Percentiles rank a stretch among this genome's conserved stretches.
These are phyloP conservation scores for Pao palembangensis DNA, from an alignment of 2,113 vertebrate species.

Conservation along the genomic window DNA sequence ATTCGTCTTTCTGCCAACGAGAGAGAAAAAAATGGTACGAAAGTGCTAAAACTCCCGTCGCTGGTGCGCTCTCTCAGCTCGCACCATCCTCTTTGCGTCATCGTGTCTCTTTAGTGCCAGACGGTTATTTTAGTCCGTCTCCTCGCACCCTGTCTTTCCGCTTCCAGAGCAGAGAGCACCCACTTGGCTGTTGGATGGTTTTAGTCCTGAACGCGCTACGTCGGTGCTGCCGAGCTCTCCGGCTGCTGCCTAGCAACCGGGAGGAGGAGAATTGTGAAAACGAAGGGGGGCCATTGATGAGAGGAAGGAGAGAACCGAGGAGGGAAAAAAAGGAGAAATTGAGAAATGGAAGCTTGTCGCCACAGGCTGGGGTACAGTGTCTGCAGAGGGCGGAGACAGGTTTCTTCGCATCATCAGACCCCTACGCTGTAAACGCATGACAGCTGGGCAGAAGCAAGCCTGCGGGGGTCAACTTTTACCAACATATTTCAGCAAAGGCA, in stretches of 20 bases:
- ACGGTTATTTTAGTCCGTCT: conserved; percentile 68
- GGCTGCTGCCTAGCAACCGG: conserved; percentile 68
- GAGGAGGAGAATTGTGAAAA: conserved; percentile 29
- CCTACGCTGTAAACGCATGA: conserved; percentile 18
- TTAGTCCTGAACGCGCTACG: conserved; percentile 32
- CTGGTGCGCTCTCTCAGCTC: conserved; percentile 18
- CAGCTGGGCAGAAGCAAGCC: too few species aligned
- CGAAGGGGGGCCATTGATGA: conserved; percentile 5
- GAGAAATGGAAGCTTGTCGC: conserved; percentile 14
- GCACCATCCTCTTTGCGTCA: conserved; percentile 27
- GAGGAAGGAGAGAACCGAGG: neutral
- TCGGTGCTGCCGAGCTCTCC: conserved; percentile 57
- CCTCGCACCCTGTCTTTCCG: conserved; percentile 36
- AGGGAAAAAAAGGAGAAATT: neutral
- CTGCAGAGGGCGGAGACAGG: conserved; percentile 11
- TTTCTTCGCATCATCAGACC: conserved; percentile 24
- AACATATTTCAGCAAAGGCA: too few species aligned
- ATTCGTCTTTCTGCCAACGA: conserved; percentile 29
- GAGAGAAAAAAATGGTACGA: conserved; percentile 15
- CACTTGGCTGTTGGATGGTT: conserved; percentile 69
- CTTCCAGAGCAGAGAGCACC: conserved; percentile 48
- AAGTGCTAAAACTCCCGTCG: conserved; percentile 32
- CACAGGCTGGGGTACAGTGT: neutral
- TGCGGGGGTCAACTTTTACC: too few species aligned
- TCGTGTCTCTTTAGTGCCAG: conserved; percentile 38